phyloP scores from a whole-genome alignment of 2,797 vertebrate genomes.

The Lacerta viridis region DNA sequence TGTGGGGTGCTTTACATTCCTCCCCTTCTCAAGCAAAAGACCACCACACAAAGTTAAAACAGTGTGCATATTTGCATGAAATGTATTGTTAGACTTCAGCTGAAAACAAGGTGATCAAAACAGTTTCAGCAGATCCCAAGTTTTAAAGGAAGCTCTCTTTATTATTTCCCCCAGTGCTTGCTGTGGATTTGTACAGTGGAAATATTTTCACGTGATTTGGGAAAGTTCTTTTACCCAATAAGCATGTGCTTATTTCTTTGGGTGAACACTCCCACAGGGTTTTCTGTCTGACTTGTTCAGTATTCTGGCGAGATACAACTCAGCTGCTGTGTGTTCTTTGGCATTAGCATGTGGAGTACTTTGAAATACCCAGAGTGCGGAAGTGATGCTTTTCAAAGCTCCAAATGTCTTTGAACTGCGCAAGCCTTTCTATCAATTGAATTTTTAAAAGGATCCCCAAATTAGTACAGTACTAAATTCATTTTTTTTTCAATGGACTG shows the following conservation, averaged over 20 bases:
- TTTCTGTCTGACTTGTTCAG: background rate
- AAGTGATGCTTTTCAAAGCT: conserved; percentile 11
- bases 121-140: background rate
- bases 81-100: too few species aligned
- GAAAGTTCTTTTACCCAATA: background rate
- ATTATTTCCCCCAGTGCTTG: background rate
- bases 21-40: background rate
- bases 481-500: background rate
- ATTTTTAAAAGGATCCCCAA: background rate
- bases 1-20: background rate
- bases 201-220: background rate
- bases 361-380: conserved; percentile 6
- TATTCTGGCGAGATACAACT: background rate
- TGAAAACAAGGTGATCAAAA: background rate
- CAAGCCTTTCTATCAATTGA: background rate
- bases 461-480: background rate
- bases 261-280: background rate
- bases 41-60: background rate
- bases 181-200: background rate
- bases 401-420: conserved; percentile 19
- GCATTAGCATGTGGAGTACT: background rate
- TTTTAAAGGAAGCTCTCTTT: background rate
- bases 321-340: background rate
- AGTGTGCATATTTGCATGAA: too few species aligned
- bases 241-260: background rate